Evolutionary conservation across 2,113 vertebrate species (phyloP).

Genomic region (Okapia johnstoni): DNA sequence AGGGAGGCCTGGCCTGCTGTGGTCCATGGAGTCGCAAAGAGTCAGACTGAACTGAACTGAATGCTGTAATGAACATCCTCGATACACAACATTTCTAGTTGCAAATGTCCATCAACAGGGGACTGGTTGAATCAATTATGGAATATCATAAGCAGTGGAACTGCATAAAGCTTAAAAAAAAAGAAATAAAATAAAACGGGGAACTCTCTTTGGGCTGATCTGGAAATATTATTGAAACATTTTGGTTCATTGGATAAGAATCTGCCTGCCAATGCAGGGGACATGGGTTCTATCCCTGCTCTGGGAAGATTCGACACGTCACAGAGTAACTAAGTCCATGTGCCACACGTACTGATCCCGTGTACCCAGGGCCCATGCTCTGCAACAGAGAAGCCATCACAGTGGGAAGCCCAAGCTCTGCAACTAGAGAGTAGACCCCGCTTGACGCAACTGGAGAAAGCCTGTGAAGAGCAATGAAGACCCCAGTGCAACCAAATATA

Average conservation of each 20-base stretch:
- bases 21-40: too few species aligned
- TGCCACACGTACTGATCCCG: neutral
- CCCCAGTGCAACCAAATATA: neutral
- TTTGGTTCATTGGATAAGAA: neutral
- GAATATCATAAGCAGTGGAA: neutral
- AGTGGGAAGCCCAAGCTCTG: rapidly evolving
- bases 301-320: neutral
- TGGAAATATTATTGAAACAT: neutral
- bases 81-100: neutral
- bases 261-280: neutral
- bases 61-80: rapidly evolving
- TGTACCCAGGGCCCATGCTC: neutral
- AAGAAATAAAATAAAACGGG: neutral
- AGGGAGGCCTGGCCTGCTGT: too few species aligned
- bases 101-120: neutral
- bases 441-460: neutral
- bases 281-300: neutral
- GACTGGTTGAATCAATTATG: neutral
- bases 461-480: neutral
- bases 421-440: rapidly evolving
- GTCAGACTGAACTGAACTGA: too few species aligned
- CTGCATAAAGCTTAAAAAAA: neutral
- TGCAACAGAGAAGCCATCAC: neutral
- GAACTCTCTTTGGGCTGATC: neutral
- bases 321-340: neutral